Conservation (phyloP, 2,113 vertebrate species). For the Corythoichthys haematopterus region DNA sequence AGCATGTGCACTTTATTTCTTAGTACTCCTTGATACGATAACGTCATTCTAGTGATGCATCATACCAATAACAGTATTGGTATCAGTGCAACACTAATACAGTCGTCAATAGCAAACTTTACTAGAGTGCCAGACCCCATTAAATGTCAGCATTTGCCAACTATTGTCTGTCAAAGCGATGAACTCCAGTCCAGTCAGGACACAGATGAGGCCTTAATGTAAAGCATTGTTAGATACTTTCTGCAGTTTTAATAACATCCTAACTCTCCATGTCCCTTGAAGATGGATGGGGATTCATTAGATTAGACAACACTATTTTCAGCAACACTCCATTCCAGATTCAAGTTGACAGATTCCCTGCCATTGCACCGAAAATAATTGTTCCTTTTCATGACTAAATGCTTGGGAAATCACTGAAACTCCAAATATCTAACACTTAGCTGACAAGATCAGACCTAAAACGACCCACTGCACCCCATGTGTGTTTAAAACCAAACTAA, state of each 20-base stretch:
- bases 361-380: background rate
- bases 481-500: background rate
- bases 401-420: background rate
- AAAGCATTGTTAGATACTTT: too few species aligned
- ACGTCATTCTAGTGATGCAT: too few species aligned
- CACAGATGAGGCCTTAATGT: background rate
- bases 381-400: background rate
- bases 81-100: too few species aligned
- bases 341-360: background rate
- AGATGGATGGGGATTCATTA: background rate
- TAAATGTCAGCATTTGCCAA: too few species aligned
- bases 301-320: background rate
- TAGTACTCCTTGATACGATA: too few species aligned
- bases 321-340: background rate
- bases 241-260: background rate
- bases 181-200: background rate
- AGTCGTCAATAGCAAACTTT: too few species aligned
- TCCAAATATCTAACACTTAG: background rate
- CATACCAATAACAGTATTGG: too few species aligned
- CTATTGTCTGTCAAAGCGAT: background rate
- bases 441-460: background rate
- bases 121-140: too few species aligned
- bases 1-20: too few species aligned
- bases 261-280: background rate
- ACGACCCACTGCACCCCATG: background rate